phyloP scores from a whole-genome alignment of 2,797 vertebrate species.

The Thalassophryne amazonica region DNA sequence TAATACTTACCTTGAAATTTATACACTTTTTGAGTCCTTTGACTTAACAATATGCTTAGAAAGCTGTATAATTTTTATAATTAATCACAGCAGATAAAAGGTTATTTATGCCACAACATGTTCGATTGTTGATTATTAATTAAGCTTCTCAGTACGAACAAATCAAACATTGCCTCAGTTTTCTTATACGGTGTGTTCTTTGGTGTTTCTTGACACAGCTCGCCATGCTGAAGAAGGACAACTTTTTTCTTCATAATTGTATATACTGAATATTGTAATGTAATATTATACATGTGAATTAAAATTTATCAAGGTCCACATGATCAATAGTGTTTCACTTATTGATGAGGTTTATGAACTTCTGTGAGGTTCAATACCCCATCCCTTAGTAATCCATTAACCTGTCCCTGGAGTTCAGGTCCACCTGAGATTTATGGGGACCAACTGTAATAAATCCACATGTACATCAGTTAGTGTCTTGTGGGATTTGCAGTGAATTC shows the following conservation, averaged over 20 bases:
- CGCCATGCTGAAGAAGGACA: constrained; percentile 27
- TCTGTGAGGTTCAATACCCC: constrained; percentile 81
- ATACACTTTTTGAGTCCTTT: no score
- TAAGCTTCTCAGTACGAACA: not conserved
- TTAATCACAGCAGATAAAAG: no score
- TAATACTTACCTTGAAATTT: no score
- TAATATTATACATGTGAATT: constrained; percentile 80
- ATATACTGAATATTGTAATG: constrained; percentile 68
- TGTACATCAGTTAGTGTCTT: constrained; percentile 86
- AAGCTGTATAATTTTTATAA: no score
- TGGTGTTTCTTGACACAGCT: constrained; percentile 31
- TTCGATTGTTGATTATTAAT: not conserved
- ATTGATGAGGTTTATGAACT: constrained; percentile 87
- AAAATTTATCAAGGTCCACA: constrained; percentile 80
- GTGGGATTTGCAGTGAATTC: constrained; percentile 73
- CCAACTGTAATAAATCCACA: constrained; percentile 84
- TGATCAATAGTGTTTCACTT: constrained; percentile 83
- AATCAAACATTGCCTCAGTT: constrained; percentile 2
- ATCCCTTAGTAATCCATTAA: constrained; percentile 89
- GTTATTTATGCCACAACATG: no score
- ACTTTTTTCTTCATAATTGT: constrained; percentile 41
- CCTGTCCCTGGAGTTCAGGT: constrained; percentile 85
- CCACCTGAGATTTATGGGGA: constrained; percentile 84
- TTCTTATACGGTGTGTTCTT: constrained; percentile 39
- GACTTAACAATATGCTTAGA: no score